Base-by-base conservation (phyloP, 1,140 invertebrate species). In the Lordiphosa collinella region DNA sequence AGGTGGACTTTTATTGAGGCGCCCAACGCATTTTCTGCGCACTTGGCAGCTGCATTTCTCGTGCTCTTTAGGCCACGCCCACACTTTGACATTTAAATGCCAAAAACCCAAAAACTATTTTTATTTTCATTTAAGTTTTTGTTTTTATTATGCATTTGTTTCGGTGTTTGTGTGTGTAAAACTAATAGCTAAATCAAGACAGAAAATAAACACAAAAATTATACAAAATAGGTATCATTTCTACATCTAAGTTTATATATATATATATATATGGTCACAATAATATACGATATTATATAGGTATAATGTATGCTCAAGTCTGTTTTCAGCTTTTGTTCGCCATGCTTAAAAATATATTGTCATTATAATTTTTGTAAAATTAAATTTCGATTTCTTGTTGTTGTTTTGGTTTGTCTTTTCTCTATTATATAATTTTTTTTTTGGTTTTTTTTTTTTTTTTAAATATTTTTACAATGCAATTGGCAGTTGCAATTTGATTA, bases 11-110 rank as follows among this genome's bases (percentile, higher is more conserved):
- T 29, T 29, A 29, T 29, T 29, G 25, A 29, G 25, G 25, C 25
- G 25, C 25, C 25, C 25, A 76, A 80, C 71, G 76, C 76, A 82
- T 67, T 63, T 78, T 71, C 62, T 80, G 76, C 76, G 76, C 76
- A 80, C 59, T 80, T 80, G 76, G 76, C 76, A 34, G 13, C 62
- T 44, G 34, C n/a, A 16, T 36, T 31, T 14, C 29, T 36, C 43
- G 29, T 10, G 10, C 14, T 10, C 41, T 0, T 14, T 18, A n/a
- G 10, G 11, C 13, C 48, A 36, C 31, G 41, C 32, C 34, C 10
- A n/a, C 35, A 34, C 11, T 9, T 13, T 48, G 29, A 48, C 32
- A 48, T 48, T 48, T 48, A 48, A 48, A 35, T 31, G 22, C n/a
- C 13, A 49, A 51, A 54, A 65, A 49, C 32, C 41, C 47, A 57